These are phyloP conservation scores for Protosalanx chinensis DNA, from an alignment of 2,797 vertebrate species.

Conservation along the genomic window DNA sequence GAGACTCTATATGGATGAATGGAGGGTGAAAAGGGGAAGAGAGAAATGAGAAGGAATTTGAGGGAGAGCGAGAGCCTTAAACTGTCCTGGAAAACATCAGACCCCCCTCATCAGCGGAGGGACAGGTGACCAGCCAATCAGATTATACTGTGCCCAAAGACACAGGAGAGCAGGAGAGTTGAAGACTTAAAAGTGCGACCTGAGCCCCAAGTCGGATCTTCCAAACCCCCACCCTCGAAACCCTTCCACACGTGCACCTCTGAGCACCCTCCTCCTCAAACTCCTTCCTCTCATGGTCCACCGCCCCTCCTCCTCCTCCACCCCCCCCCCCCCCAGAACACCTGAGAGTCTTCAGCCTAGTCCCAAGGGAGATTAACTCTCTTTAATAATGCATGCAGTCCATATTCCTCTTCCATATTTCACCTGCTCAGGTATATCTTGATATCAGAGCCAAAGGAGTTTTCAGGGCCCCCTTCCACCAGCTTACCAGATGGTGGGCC, in stretches of 20 bases:
- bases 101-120: not conserved
- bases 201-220: no score
- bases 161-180: not conserved
- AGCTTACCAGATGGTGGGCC: slow-evolving; percentile 1
- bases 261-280: no score
- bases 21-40: not conserved
- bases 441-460: not conserved
- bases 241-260: no score
- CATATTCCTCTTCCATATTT: slow-evolving; percentile 22
- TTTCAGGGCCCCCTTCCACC: not conserved
- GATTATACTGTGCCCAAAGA: not conserved
- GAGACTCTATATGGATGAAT: not conserved
- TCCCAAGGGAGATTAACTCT: not conserved
- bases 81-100: slow-evolving; percentile 32
- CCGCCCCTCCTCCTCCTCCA: slow-evolving; percentile 25
- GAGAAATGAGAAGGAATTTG: not conserved
- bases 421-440: not conserved
- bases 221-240: not conserved
- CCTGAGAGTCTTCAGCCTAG: not conserved
- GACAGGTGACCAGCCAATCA: slow-evolving; percentile 10
- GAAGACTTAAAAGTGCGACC: no score
- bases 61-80: not conserved
- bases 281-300: no score
- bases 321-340: slow-evolving; percentile 24
- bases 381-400: slow-evolving; percentile 17